Percentiles rank a stretch among this genome's conserved stretches.
phyloP scores from a whole-genome alignment of 2,888 invertebrate genomes.

The Chalcis sispes region DNA sequence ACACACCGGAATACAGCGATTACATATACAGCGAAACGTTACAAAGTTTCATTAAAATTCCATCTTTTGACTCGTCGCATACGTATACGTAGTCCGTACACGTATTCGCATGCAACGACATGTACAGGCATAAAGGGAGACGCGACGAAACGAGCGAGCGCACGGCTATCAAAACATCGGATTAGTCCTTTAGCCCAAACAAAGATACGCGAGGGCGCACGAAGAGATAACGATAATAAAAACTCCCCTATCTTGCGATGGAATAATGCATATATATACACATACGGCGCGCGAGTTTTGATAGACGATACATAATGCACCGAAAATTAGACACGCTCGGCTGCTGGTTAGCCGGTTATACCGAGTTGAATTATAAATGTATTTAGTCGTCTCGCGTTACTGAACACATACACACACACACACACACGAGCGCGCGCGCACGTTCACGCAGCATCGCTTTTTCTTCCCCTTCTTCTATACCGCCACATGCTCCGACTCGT shows the following conservation, averaged over 20 bases:
- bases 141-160: no score
- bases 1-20: background rate
- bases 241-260: no score
- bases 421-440: no score
- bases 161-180: background rate
- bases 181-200: no score
- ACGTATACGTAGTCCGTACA: no score
- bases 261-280: background rate
- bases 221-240: no score
- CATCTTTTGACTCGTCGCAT: background rate
- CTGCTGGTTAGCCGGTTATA: constrained; percentile 3
- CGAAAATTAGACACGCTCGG: constrained; percentile 35
- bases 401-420: no score
- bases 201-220: no score
- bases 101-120: no score
- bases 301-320: constrained; percentile 7
- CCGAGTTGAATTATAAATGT: constrained; percentile 39
- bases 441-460: no score
- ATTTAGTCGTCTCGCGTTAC: constrained; percentile 39
- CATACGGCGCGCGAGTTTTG: constrained; percentile 13
- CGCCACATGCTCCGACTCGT: constrained; percentile 3
- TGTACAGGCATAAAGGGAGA: no score
- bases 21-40: background rate
- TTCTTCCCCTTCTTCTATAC: background rate
- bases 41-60: constrained; percentile 35